These are phyloP conservation scores for Microchrysa polita DNA, from an alignment of 2,888 invertebrate species.

Conservation along the genomic window DNA sequence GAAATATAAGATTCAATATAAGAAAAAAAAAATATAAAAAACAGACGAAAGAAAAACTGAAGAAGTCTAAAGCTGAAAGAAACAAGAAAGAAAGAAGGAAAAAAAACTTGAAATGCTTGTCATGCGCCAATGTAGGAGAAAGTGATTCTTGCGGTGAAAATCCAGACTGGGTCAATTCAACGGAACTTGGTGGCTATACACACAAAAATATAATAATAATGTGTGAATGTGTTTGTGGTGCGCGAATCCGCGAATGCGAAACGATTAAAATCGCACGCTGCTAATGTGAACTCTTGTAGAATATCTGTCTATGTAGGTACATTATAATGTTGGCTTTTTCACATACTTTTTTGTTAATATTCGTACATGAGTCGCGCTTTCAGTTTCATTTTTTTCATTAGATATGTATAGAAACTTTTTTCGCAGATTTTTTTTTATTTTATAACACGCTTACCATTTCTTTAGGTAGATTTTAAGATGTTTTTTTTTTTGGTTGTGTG, in stretches of 20 bases:
- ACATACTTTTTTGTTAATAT: too few relatives aligned
- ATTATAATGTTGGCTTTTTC: too few relatives aligned
- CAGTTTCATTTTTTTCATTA: slow-evolving; percentile 33
- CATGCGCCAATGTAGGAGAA: slow-evolving; percentile 47
- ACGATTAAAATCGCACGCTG: not conserved
- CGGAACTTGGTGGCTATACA: slow-evolving; percentile 40
- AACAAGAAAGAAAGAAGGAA: not conserved
- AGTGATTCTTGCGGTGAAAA: slow-evolving; percentile 50
- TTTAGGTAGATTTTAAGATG: not conserved
- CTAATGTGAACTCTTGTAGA: too few relatives aligned
- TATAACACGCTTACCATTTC: not conserved
- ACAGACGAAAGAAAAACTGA: not conserved
- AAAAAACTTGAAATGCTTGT: slow-evolving; percentile 45
- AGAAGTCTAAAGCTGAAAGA: not conserved
- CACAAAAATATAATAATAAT: too few relatives aligned
- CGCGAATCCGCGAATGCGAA: not conserved
- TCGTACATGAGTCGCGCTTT: not conserved
- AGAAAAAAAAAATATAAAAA: not conserved
- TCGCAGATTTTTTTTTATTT: not conserved
- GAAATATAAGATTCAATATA: not conserved
- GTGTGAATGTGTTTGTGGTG: slow-evolving; percentile 25
- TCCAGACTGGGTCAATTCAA: slow-evolving; percentile 49
- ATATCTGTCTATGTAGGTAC: too few relatives aligned
- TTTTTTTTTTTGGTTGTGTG: too few relatives aligned
- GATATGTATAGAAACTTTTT: slow-evolving; percentile 36